Conservation (phyloP, 1,140 invertebrate genomes). For the Hycleus phaleratus region DNA sequence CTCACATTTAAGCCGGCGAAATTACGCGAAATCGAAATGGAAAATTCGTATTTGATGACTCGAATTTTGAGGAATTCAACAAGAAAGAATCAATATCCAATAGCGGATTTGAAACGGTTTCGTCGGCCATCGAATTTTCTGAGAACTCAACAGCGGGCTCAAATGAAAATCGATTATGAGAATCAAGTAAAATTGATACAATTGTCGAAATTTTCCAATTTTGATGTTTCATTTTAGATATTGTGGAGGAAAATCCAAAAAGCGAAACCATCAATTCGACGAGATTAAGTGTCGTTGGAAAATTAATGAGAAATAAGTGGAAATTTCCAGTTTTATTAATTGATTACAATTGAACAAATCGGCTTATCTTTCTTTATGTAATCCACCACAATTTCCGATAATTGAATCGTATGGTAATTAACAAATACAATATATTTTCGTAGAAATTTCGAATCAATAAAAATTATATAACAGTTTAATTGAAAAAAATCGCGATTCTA, state of each 20-base stretch:
- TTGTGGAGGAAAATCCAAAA: constrained; percentile 29
- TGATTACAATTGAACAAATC: not conserved
- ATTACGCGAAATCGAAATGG: constrained; percentile 28
- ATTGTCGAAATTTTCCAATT: not conserved
- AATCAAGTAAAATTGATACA: constrained; percentile 18
- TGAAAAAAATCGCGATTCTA: too few relatives aligned
- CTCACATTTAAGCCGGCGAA: constrained; percentile 22
- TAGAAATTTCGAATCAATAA: too few relatives aligned
- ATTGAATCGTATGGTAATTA: too few relatives aligned
- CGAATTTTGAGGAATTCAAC: constrained; percentile 25
- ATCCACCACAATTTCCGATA: too few relatives aligned
- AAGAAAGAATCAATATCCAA: constrained; percentile 18
- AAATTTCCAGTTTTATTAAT: not conserved
- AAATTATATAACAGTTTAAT: too few relatives aligned
- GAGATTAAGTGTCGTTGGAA: not conserved
- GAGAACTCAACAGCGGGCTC: constrained; percentile 24
- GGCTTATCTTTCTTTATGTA: too few relatives aligned
- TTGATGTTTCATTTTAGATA: constrained; percentile 24
- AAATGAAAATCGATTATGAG: constrained; percentile 28
- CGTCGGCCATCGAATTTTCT: constrained; percentile 3
- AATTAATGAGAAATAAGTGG: not conserved
- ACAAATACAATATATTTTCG: too few relatives aligned
- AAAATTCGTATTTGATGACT: constrained; percentile 29
- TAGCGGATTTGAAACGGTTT: constrained; percentile 13
- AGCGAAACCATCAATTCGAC: constrained; percentile 23